phyloP scores from a whole-genome alignment of 2,113 vertebrate species.

The Reinhardtius hippoglossoides region DNA sequence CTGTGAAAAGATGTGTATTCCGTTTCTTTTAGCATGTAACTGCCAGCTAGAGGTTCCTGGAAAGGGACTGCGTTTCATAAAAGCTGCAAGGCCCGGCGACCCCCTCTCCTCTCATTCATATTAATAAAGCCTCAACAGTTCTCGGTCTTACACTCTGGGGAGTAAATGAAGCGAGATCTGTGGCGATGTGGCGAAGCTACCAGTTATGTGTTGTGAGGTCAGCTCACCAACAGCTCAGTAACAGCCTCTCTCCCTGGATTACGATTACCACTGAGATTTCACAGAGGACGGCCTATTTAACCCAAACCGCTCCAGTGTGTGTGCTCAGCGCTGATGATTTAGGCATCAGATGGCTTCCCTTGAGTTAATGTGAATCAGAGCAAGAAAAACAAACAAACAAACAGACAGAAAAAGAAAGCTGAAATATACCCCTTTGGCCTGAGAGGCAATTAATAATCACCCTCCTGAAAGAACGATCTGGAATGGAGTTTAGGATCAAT shows the following conservation, averaged over 20 bases:
- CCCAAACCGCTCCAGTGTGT: neutral
- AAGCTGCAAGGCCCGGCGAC: neutral
- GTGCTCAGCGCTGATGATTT: neutral
- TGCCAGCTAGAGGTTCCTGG: conserved; percentile 20
- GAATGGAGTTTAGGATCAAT: neutral
- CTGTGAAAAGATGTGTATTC: neutral
- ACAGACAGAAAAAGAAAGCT: neutral
- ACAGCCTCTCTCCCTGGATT: neutral
- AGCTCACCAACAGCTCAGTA: neutral
- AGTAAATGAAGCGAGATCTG: conserved; percentile 14
- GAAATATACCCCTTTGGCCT: neutral
- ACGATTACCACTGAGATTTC: neutral
- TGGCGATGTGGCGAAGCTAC: conserved; percentile 21
- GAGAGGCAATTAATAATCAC: too few relatives aligned
- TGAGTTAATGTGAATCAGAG: conserved; percentile 11
- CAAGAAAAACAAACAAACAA: neutral
- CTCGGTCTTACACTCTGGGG: conserved; percentile 5
- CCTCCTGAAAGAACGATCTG: neutral
- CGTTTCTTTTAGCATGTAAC: conserved; percentile 11
- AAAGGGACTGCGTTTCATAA: neutral
- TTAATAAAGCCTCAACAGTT: conserved; percentile 17
- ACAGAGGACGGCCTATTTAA: neutral
- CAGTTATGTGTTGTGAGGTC: neutral
- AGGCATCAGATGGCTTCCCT: neutral
- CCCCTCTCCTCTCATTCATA: neutral